Evolutionary conservation across 2,113 vertebrate genomes (phyloP), one percentile per base, ranked within the genome.

Genomic region (Aix galericulata): DNA sequence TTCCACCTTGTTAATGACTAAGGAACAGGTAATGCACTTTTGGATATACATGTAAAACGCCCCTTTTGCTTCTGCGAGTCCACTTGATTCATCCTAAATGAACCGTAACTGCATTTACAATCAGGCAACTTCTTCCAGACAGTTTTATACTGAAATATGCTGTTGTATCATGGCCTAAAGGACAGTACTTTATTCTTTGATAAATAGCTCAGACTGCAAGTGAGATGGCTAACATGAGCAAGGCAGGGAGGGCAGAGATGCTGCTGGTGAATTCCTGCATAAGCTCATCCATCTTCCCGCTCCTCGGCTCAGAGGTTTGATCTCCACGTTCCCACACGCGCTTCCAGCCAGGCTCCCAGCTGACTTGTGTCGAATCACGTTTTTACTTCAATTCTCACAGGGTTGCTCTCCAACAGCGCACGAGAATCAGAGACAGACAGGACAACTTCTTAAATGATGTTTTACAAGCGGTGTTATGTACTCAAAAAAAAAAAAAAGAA

Each of bases 361-460:
- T 66, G 89, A 68, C 78, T 48, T 22, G 81, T 44, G 20, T 27
- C 89, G 86, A 86, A 92, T 46, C 46, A 55, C 13, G 38, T 91
- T 93, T 88, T 89, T 78, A 56, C 58, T 87, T 62, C 60, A 32
- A 2, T 78, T 90, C 69, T 92, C 80, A 86, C 60, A 83, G 60
- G 60, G 64, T 82, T n/a, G 62, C 64, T 91, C 66, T 92, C 60
- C 46, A 82, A 63, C 56, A 92, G 80, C 1, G 0, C 32, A 52
- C 29, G 56, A 34, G 22, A 91, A 77, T 63, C 68, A 59, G 50
- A 53, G 63, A 89, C 25, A 90, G 73, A 67, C 42, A 74, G 59
- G 38, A 42, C 38, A 67, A 64, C 38, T 77, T 88, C 77, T 81
- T 76, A 90, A 82, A 34, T 29, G 86, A 32, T 23, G 23, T 85